Evolutionary conservation across 2,888 invertebrate genomes (phyloP), one percentile per base, ranked within the genome.

Genomic region (Boloria euphrosyne): DNA sequence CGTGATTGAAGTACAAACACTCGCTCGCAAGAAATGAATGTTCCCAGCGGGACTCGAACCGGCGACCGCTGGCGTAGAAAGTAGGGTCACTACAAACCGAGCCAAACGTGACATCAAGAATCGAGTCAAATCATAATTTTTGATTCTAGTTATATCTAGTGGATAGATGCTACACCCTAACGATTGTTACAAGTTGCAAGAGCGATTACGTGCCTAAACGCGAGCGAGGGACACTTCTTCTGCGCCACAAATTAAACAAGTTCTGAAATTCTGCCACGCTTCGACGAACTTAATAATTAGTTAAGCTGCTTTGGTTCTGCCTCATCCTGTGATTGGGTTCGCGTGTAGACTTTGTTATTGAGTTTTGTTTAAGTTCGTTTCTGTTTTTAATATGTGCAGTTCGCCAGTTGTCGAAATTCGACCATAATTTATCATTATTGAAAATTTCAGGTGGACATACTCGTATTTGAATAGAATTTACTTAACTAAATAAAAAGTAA

Each of bases 121-220:
- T 38, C 3, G 7, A 38, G 7, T 38, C 10, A 38, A 7, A 38
- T 38, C 31, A 27, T 38, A 52, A 58, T 49, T 57, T 53, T 57
- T 52, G 52, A 51, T 61, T 64, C 47, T 66, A 63, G 66, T 64
- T 59, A 67, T 51, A 61, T 67, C 58, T 58, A 66, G 60, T 59
- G 59, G 67, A 17, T 59, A 50, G 31, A 38, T 38, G 10, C 31
- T 38, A 38, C 22, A 54, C 73, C 70, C 73, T 77, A 76, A 76
- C 74, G 75, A 76, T 77, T 78, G 78, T 78, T 78, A 77, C 75
- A 69, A 85, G 82, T 87, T 86, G 80, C 69, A 80, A 88, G 89
- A 82, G 87, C 79, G 78, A 82, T 87, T 87, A 89, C 90, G 90
- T 92, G 92, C 90, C 92, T 91, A 91, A 90, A 91, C 92, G 80